Evolutionary conservation across 2,113 vertebrate genomes (phyloP).

Genomic region (Nesoenas mayeri): DNA sequence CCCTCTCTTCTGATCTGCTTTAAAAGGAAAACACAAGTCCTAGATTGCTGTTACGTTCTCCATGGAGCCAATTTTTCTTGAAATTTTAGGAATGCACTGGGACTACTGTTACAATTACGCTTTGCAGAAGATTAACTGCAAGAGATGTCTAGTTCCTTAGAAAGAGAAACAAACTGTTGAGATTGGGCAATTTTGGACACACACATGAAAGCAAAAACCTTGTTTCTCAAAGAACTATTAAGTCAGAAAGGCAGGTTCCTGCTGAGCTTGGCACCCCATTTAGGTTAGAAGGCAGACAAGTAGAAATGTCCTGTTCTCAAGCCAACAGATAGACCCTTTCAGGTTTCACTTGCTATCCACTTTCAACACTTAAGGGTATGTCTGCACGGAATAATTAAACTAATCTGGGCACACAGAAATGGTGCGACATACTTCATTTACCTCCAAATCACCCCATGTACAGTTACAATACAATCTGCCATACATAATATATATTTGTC

Average conservation of each 20-base stretch:
- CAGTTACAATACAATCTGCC: background rate
- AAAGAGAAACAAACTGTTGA: background rate
- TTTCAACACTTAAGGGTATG: background rate
- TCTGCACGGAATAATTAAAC: background rate
- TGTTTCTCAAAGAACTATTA: background rate
- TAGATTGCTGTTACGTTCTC: background rate
- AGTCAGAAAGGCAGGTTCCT: background rate
- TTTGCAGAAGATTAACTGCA: constrained; percentile 1
- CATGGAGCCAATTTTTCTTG: background rate
- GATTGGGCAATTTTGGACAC: background rate
- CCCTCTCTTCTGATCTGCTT: background rate
- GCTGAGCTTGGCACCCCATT: background rate
- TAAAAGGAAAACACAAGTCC: background rate
- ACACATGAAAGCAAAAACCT: background rate
- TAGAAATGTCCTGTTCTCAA: background rate
- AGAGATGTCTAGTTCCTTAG: background rate
- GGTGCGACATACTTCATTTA: fast-evolving
- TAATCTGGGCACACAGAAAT: background rate
- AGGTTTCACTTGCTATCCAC: background rate
- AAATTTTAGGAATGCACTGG: background rate
- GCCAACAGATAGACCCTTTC: background rate
- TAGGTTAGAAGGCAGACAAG: background rate
- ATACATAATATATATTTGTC: background rate
- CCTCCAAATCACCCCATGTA: background rate
- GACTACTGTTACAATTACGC: background rate